Evolutionary conservation across 2,888 invertebrate species (phyloP).

Genomic region (Eudemis profundana): DNA sequence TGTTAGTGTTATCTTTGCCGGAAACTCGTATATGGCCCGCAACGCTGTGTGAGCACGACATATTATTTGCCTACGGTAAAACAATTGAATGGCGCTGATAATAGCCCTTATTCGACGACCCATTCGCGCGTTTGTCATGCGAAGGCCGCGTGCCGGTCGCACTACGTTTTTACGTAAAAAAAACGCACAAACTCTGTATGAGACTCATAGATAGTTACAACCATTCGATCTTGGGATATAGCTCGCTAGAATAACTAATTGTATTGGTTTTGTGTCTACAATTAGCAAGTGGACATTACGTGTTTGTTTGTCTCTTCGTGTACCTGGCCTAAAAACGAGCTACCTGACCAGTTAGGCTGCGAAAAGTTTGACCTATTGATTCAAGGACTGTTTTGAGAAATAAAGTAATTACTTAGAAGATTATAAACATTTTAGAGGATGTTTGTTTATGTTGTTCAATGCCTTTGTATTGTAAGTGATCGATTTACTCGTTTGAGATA

Average conservation of each 20-base stretch:
- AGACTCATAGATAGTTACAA: not conserved
- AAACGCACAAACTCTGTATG: not conserved
- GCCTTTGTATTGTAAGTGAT: not conserved
- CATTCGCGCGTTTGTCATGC: conserved; percentile 49
- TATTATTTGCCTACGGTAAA: conserved; percentile 31
- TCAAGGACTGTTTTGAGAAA: conserved; percentile 12
- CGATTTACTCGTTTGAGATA: not conserved
- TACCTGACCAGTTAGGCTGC: conserved; percentile 31
- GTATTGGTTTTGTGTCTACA: conserved; percentile 57
- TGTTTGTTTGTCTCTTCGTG: conserved; percentile 51
- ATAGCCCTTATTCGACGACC: conserved; percentile 41
- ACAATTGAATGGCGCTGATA: conserved; percentile 41
- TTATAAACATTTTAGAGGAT: not conserved
- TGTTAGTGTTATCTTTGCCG: not conserved
- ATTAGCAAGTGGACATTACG: conserved; percentile 56
- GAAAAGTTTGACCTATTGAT: conserved; percentile 42
- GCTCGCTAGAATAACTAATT: conserved; percentile 51
- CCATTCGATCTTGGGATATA: not conserved
- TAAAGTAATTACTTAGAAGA: no score
- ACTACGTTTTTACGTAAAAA: conserved; percentile 15
- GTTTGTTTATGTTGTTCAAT: not conserved
- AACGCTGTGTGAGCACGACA: conserved; percentile 17
- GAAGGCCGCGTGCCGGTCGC: conserved; percentile 56
- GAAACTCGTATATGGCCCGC: conserved; percentile 17
- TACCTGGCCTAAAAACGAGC: conserved; percentile 53